phyloP scores from a whole-genome alignment of 2,113 vertebrate species.

The Muntiacus muntjak region DNA sequence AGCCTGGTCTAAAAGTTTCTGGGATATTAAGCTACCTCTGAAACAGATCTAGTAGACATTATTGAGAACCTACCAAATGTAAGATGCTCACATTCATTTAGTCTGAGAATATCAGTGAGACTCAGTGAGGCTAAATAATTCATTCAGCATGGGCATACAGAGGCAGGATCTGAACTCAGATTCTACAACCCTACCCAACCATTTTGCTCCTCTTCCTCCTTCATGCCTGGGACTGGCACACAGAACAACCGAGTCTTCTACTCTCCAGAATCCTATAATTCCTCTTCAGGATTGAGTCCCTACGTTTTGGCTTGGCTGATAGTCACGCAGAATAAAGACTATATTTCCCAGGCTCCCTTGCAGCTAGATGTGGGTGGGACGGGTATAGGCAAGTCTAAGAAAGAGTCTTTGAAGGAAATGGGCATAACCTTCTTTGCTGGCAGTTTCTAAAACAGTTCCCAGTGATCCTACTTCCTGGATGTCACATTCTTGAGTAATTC shows the following conservation, averaged over 20 bases:
- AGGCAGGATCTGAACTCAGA: not conserved
- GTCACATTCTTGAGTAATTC: not conserved
- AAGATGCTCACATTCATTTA: not conserved
- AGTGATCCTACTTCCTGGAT: not conserved
- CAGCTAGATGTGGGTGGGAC: not conserved
- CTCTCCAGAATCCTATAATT: not conserved
- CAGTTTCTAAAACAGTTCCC: not conserved
- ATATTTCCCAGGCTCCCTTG: constrained; percentile 38
- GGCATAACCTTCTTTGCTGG: not conserved
- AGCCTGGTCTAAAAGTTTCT: not conserved
- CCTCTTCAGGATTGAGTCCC: not conserved
- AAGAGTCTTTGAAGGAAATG: not conserved
- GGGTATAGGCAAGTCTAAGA: not conserved
- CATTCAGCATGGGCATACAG: not conserved
- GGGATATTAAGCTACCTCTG: not conserved
- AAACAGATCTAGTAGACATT: constrained; percentile 3
- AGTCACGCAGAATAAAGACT: not conserved
- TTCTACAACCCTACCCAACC: not conserved
- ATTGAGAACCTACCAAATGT: not conserved
- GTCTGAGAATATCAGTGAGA: not conserved
- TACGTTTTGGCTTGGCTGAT: not conserved
- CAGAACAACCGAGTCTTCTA: not conserved
- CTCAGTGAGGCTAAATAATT: not conserved
- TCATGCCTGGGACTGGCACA: not conserved
- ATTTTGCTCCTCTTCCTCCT: not conserved